phyloP scores from a whole-genome alignment of 2,888 invertebrate species.

The Tromatobia lineatoria region DNA sequence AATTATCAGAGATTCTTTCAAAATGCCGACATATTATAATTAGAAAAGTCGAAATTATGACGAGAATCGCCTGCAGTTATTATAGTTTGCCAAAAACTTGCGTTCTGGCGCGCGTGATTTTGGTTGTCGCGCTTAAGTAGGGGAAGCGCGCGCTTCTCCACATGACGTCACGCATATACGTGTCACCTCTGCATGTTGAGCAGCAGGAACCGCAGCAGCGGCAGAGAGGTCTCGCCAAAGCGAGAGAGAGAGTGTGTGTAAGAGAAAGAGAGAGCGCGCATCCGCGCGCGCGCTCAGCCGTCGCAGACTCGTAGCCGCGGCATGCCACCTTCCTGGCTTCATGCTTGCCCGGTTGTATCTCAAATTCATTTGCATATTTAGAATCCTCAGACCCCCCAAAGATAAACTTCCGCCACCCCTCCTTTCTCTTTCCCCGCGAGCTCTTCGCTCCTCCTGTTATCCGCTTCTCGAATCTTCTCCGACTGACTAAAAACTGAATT shows the following conservation, averaged over 20 bases:
- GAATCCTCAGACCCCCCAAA: slow-evolving; percentile 71
- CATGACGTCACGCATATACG: slow-evolving; percentile 51
- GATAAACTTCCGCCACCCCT: slow-evolving; percentile 68
- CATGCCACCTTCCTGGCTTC: slow-evolving; percentile 78
- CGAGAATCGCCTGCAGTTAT: neutral
- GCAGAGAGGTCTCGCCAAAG: slow-evolving; percentile 41
- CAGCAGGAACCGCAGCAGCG: slow-evolving; percentile 56
- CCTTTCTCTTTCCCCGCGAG: slow-evolving; percentile 73
- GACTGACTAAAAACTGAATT: slow-evolving; percentile 82
- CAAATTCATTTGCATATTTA: slow-evolving; percentile 84
- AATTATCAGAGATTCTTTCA: no score
- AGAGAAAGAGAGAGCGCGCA: slow-evolving; percentile 7
- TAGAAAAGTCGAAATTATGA: no score
- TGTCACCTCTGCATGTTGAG: slow-evolving; percentile 43
- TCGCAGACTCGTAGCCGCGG: slow-evolving; percentile 48
- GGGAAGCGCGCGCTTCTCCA: neutral
- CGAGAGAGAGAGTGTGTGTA: neutral
- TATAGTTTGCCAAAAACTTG: no score
- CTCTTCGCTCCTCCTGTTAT: slow-evolving; percentile 73
- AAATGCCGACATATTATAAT: no score
- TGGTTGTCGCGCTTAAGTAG: neutral
- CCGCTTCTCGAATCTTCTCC: slow-evolving; percentile 79
- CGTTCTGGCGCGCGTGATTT: neutral
- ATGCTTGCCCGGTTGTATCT: slow-evolving; percentile 82
- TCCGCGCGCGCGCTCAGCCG: slow-evolving; percentile 55